These are phyloP conservation scores for Pseudachorutes palmiensis DNA, from an alignment of 1,140 invertebrate species.

Conservation along the genomic window DNA sequence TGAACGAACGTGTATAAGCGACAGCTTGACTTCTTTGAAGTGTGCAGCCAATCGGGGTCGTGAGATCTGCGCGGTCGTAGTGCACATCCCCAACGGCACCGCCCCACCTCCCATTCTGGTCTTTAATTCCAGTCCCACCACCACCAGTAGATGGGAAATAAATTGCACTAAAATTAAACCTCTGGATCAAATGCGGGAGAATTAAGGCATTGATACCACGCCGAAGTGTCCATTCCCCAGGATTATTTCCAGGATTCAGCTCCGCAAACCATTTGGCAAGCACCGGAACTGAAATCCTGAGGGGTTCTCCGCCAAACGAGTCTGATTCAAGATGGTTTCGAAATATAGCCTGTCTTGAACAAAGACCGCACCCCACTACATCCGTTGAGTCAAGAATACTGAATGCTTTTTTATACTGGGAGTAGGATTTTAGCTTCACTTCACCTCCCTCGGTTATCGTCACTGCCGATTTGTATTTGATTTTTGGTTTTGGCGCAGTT, in stretches of 20 bases:
- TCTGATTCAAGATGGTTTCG: neutral
- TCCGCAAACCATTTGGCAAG: constrained; percentile 20
- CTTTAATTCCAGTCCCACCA: constrained; percentile 17
- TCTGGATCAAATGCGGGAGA: constrained; percentile 5
- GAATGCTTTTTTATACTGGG: neutral
- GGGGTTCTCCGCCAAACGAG: constrained; percentile 19
- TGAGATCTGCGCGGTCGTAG: constrained; percentile 19
- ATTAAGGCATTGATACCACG: constrained; percentile 17
- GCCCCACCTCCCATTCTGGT: constrained; percentile 24
- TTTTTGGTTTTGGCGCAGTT: neutral
- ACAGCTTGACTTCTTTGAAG: constrained; percentile 15
- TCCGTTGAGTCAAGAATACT: too few relatives aligned
- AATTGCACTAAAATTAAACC: constrained; percentile 27
- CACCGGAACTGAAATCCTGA: constrained; percentile 18
- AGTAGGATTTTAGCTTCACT: neutral
- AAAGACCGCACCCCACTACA: neutral
- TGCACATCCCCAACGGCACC: constrained; percentile 27
- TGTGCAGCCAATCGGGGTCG: constrained; percentile 14
- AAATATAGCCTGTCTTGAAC: too few relatives aligned
- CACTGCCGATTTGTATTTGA: neutral
- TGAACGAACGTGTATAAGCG: constrained; percentile 23
- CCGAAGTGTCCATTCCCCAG: constrained; percentile 17
- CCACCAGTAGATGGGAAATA: constrained; percentile 25
- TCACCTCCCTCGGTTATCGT: neutral
- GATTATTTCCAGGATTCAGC: constrained; percentile 5